Conservation (phyloP, 64 coral and sea anemone genomes). For the Porites lutea region DNA sequence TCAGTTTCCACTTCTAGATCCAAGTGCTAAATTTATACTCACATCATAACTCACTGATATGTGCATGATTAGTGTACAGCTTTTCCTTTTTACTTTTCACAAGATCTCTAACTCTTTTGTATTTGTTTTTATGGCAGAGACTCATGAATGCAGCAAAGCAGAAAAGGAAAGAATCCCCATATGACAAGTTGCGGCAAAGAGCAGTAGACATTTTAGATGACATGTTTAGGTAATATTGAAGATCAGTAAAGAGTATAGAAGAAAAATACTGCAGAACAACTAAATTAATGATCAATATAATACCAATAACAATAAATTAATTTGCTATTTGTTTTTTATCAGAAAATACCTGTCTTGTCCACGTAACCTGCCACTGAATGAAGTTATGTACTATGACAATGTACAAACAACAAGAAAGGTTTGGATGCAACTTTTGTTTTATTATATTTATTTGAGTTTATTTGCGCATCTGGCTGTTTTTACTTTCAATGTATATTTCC, state of each 20-base stretch:
- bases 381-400: slow-evolving; percentile 84
- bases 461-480: too few relatives aligned
- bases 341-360: slow-evolving; percentile 84
- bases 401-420: slow-evolving; percentile 80
- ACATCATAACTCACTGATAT: too few relatives aligned
- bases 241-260: too few relatives aligned
- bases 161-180: slow-evolving; percentile 89
- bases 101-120: not conserved
- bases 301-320: too few relatives aligned
- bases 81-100: not conserved
- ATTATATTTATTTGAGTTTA: not conserved
- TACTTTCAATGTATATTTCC: too few relatives aligned
- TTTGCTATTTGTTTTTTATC: not conserved
- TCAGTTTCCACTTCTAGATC: too few relatives aligned
- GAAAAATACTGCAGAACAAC: too few relatives aligned
- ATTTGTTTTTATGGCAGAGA: slow-evolving; percentile 39
- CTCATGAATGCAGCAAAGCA: slow-evolving; percentile 82
- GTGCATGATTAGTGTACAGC: too few relatives aligned
- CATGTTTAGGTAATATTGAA: slow-evolving; percentile 58
- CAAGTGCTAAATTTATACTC: too few relatives aligned
- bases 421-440: not conserved
- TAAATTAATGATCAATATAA: too few relatives aligned
- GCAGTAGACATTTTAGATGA: slow-evolving; percentile 62
- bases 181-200: slow-evolving; percentile 78
- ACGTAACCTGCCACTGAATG: slow-evolving; percentile 69